phyloP scores from a whole-genome alignment of 2,797 vertebrate species.

The Gorsachius magnificus region DNA sequence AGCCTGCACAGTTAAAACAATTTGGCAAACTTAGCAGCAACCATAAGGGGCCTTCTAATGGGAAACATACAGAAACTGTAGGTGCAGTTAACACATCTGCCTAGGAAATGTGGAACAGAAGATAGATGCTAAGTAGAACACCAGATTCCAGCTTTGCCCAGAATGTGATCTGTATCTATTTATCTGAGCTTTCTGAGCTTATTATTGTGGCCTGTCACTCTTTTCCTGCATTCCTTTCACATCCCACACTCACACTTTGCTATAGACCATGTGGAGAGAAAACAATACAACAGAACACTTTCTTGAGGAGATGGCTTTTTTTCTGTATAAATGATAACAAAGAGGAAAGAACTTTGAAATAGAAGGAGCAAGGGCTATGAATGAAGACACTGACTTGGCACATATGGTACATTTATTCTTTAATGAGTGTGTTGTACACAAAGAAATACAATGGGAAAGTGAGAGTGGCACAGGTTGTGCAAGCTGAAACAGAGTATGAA shows the following conservation, averaged over 20 bases:
- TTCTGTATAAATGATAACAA: not conserved
- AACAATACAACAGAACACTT: not conserved
- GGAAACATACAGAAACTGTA: not conserved
- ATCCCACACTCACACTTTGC: not conserved
- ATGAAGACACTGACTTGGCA: not conserved
- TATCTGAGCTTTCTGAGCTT: not conserved
- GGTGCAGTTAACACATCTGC: not conserved
- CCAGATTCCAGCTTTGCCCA: not conserved
- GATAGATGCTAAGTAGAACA: not conserved
- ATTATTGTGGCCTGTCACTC: accelerated
- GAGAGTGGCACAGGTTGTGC: not conserved
- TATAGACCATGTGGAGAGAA: not conserved
- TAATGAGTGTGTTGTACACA: not conserved
- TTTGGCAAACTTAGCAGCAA: not conserved
- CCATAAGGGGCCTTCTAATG: not conserved
- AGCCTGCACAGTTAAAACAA: not conserved
- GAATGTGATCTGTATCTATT: not conserved
- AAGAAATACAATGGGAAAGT: not conserved
- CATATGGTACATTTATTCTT: not conserved
- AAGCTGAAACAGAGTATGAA: not conserved
- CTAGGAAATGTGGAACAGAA: not conserved
- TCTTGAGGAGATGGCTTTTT: not conserved
- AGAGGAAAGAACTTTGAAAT: not conserved
- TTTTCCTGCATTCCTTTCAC: not conserved
- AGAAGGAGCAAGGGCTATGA: not conserved